Evolutionary conservation across 2,888 invertebrate genomes (phyloP).

Genomic region (Stegana nigrithorax): DNA sequence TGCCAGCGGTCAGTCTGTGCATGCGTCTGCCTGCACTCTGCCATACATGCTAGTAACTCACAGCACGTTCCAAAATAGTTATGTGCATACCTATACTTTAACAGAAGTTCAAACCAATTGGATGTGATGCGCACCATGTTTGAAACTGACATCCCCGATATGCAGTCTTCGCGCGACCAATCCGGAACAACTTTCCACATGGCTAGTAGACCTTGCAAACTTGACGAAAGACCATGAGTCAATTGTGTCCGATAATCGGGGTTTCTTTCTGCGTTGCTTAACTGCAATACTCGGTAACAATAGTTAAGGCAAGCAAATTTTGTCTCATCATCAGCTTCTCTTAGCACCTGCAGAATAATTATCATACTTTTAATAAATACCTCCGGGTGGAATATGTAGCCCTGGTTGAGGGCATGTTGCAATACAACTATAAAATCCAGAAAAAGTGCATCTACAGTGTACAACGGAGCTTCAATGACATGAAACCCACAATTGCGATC

Average conservation of each 20-base stretch:
- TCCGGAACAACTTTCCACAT: conserved; percentile 49
- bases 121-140: too few species aligned
- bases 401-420: conserved; percentile 48
- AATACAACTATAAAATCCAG: conserved; percentile 50
- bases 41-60: too few species aligned
- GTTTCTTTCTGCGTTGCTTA: background rate
- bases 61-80: too few species aligned
- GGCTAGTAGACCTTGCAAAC: conserved; percentile 34
- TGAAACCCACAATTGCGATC: conserved; percentile 46
- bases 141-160: too few species aligned
- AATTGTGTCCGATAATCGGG: conserved; percentile 4
- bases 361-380: conserved; percentile 46
- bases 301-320: conserved; percentile 56
- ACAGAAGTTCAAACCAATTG: too few species aligned
- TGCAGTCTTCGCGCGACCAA: conserved; percentile 49
- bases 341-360: conserved; percentile 47
- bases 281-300: conserved; percentile 37
- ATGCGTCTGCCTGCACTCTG: conserved; percentile 1
- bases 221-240: conserved; percentile 37
- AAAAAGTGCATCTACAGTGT: conserved; percentile 42
- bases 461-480: conserved; percentile 38
- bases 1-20: background rate
- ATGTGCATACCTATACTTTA: too few species aligned
- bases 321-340: conserved; percentile 49
- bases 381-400: conserved; percentile 44